Evolutionary conservation across 2,888 invertebrate species (phyloP), one percentile per base, ranked within the genome.

Genomic region (Zygothrica quintamaculata): DNA sequence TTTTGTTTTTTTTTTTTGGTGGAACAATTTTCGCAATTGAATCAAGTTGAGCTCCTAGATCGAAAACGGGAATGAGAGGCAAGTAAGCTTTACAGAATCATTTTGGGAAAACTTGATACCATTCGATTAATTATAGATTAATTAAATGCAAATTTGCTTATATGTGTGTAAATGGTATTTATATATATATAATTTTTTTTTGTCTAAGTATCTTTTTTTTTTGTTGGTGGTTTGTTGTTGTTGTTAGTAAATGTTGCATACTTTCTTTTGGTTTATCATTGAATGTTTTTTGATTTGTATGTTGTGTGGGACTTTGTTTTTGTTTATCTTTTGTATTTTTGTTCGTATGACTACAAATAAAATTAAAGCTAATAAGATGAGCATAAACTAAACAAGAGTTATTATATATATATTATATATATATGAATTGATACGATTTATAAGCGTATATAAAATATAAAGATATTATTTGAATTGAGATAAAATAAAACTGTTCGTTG

Each of bases 11-110:
- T 36, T 31, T 36, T 13, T 26, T 16, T 29, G 46, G 89, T 89
- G 89, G 90, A 90, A 87, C 88, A 88, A 87, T 82, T 89, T 88
- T 89, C 88, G 89, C 89, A 90, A 88, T 90, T 90, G 90, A 90
- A 90, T 90, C 90, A 90, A 90, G 89, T 90, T 88, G 90, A 90
- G 90, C 90, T 90, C 90, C 89, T 90, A 90, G 90, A 90, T 90
- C 90, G 90, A 90, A 90, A 90, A 90, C 90, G 90, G 90, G 90
- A 90, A 90, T 90, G 90, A 90, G 90, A 90, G 90, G 90, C 89
- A 90, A 90, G 90, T 89, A 90, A 90, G 90, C 90, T 90, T 87
- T 88, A 89, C 89, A 85, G 89, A 90, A 90, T 89, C 88, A 73
- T 90, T 88, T 90, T 89, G 89, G 90, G 90, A 90, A 90, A 90